Conservation (phyloP, 1,140 invertebrate species). For the Leguminivora glycinivorella region DNA sequence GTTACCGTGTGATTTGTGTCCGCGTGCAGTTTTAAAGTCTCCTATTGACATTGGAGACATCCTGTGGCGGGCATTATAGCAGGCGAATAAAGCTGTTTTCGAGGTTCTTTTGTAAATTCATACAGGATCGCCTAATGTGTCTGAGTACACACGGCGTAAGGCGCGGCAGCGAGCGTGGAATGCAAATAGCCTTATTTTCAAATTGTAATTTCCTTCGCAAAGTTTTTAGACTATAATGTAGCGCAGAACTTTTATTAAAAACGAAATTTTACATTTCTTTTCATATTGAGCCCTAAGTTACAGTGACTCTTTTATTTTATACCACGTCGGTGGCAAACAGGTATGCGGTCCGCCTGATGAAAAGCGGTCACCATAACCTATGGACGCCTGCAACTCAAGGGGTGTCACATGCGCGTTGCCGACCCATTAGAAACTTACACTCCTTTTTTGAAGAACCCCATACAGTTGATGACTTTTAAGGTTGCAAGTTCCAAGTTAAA, state of each 20-base stretch:
- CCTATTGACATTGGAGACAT: slow-evolving; percentile 23
- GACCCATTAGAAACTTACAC: too few species aligned
- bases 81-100: slow-evolving; percentile 18
- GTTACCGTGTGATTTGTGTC: background rate
- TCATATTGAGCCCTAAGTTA: background rate
- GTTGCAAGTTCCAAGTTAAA: background rate
- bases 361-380: too few species aligned
- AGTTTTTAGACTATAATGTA: slow-evolving; percentile 24
- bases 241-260: slow-evolving; percentile 11
- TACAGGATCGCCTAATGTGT: slow-evolving; percentile 33
- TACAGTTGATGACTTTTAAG: too few species aligned
- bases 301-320: too few species aligned
- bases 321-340: too few species aligned
- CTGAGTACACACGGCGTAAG: slow-evolving; percentile 38
- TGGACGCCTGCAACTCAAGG: too few species aligned
- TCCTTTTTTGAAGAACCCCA: too few species aligned
- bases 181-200: slow-evolving; percentile 45
- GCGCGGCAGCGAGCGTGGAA: slow-evolving; percentile 31
- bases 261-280: background rate
- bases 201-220: slow-evolving; percentile 43
- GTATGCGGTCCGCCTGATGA: too few species aligned
- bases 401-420: too few species aligned
- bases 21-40: slow-evolving; percentile 12
- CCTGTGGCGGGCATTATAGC: slow-evolving; percentile 18
- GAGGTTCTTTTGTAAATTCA: slow-evolving; percentile 26